These are phyloP conservation scores for Labia minor DNA, from an alignment of 2,888 invertebrate genomes.

Conservation along the genomic window DNA sequence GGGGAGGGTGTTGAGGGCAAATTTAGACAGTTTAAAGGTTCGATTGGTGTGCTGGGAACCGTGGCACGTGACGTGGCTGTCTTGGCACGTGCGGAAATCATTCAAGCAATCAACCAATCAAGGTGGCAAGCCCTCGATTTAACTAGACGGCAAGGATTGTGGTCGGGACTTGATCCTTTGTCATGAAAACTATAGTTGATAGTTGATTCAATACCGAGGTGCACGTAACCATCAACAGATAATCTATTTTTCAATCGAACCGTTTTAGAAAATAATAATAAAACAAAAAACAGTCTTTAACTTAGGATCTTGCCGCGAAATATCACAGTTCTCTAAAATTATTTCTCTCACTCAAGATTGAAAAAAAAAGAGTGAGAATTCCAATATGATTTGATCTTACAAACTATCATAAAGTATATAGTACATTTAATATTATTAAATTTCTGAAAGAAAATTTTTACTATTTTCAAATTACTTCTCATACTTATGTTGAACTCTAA, in stretches of 20 bases:
- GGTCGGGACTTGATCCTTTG: not conserved
- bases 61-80: not conserved
- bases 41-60: not conserved
- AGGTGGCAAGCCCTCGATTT: conserved; percentile 13
- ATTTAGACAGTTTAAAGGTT: not conserved
- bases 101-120: conserved; percentile 7
- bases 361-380: not conserved
- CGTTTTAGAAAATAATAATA: not conserved
- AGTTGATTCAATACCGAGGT: conserved; percentile 4
- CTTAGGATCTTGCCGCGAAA: not conserved
- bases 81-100: not conserved
- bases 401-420: too few species aligned
- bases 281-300: not conserved
- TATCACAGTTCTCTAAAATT: not conserved
- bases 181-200: too few species aligned
- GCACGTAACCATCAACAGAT: conserved; percentile 4
- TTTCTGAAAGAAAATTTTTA: too few species aligned
- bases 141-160: not conserved
- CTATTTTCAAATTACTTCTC: too few species aligned
- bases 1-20: not conserved
- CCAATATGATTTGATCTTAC: too few species aligned
- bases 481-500: too few species aligned
- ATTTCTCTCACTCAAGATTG: not conserved
- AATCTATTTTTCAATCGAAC: not conserved
- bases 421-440: too few species aligned